These are phyloP conservation scores for Nebria salina DNA, from an alignment of 2,888 invertebrate genomes.

Conservation along the genomic window DNA sequence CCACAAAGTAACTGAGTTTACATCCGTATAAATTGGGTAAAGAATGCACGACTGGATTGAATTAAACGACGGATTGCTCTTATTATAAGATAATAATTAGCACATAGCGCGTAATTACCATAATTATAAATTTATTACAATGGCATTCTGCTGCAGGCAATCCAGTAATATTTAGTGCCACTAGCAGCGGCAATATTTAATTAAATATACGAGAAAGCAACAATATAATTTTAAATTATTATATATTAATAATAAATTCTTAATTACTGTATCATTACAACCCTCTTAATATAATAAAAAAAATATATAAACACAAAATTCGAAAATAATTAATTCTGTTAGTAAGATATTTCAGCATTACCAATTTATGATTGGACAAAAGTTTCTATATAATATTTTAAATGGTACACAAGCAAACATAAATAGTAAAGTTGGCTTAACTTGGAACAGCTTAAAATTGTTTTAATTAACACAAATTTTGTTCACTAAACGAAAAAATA, in stretches of 20 bases:
- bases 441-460: too few relatives aligned
- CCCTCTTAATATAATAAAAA: neutral
- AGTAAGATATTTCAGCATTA: too few relatives aligned
- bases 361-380: too few relatives aligned
- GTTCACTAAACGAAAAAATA: too few relatives aligned
- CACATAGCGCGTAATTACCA: conserved; percentile 38
- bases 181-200: neutral
- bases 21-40: neutral
- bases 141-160: conserved; percentile 28
- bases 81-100: conserved; percentile 40
- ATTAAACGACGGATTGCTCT: conserved; percentile 24
- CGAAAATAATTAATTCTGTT: too few relatives aligned
- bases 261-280: neutral
- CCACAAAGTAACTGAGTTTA: neutral
- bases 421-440: too few relatives aligned
- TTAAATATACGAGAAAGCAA: neutral
- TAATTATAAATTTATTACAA: conserved; percentile 42
- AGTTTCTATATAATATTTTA: too few relatives aligned
- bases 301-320: too few relatives aligned
- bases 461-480: too few relatives aligned
- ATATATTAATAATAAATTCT: neutral
- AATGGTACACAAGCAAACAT: too few relatives aligned
- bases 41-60: conserved; percentile 30
- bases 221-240: neutral
- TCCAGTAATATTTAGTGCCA: conserved; percentile 32